Base-by-base conservation (phyloP, 2,888 invertebrate genomes). In the Agrypnus murinus region DNA sequence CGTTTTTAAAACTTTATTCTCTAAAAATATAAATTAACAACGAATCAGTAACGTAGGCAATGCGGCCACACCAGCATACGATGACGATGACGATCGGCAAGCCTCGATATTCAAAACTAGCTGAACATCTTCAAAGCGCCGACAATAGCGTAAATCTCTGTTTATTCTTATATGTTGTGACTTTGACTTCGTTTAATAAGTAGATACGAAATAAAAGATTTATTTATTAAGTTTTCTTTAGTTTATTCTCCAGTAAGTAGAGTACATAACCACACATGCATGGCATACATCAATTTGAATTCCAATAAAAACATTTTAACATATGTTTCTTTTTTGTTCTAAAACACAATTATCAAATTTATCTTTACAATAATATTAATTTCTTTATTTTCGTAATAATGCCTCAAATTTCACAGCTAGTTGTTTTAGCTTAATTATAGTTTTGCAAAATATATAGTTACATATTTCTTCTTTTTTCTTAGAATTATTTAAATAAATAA, bases 191-290 rank as follows among this genome's bases (percentile, higher is more conserved):
- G n/a, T n/a, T n/a, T n/a, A n/a, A n/a, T n/a, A n/a, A n/a, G n/a
- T n/a, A n/a, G n/a, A n/a, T n/a, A n/a, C n/a, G n/a, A n/a, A n/a
- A n/a, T n/a, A n/a, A n/a, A n/a, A n/a, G n/a, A 25, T 25, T 2
- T 5, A 25, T 2, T 25, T 25, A 5, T 7, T 9, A 8, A 55
- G 40, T 43, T 62, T 62, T 50, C 79, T 78, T 69, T 76, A 75
- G 76, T 79, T 79, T 79, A 78, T 79, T 79, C 78, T 78, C 77
- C 79, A 79, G 77, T 79, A 79, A 79, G 76, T 79, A 80, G 79
- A 77, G 75, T 79, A 80, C 80, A 79, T 77, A 76, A 76, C 76
- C 79, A 78, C 79, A 79, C 79, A 80, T 78, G 77, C 80, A 79
- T 73, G 73, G 73, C 77, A 78, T 78, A 78, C 78, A 77, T 77